Evolutionary conservation across 2,888 invertebrate species (phyloP), one percentile per base, ranked within the genome.

Genomic region (Rhopalosiphum nymphaeae): DNA sequence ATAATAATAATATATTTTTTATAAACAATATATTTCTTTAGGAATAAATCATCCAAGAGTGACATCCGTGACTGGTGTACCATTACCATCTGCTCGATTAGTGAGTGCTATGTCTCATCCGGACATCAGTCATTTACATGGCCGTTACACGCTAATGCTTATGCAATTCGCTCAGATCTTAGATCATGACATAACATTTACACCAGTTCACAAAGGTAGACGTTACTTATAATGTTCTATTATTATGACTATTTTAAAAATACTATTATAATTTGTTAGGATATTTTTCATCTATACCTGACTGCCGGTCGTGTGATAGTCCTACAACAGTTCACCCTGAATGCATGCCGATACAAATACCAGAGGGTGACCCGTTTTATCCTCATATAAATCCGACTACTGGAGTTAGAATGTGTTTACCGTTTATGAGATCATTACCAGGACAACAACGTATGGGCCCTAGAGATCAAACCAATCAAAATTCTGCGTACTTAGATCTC

Each of bases 81-180:
- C 97, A 0, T 96, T 99, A 44, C 99, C 99, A 0, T 98, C 98
- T 53, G 98, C 99, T 0, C 96, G 99, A 85, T 96, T 97, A 0
- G 97, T 99, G 78, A 99, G 99, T 0, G 98, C 98, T 0, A 97
- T 97, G 1, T 98, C 99, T 91, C 99, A 99, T 96, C 98, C 98
- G 0, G 98, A 99, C 95, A 98, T 98, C 94, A 98, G 98, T 61
- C 98, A 98, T 95, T 96, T 98, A 44, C 98, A 98, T 95, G 97
- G 97, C 0, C 97, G 98, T 13, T 99, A 99, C 96, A 98, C 98
- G 0, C 96, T 99, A 42, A 98, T 99, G 98, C 97, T 98, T 85
- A 99, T 99, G 99, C 99, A 99, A 96, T 99, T 97, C 95, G 99
- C 98, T 0, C 99, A 99, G 96, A 98, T 99, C 95, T 96, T 99